These are phyloP conservation scores for Chironomus tepperi DNA, from an alignment of 1,140 invertebrate species.

Conservation along the genomic window DNA sequence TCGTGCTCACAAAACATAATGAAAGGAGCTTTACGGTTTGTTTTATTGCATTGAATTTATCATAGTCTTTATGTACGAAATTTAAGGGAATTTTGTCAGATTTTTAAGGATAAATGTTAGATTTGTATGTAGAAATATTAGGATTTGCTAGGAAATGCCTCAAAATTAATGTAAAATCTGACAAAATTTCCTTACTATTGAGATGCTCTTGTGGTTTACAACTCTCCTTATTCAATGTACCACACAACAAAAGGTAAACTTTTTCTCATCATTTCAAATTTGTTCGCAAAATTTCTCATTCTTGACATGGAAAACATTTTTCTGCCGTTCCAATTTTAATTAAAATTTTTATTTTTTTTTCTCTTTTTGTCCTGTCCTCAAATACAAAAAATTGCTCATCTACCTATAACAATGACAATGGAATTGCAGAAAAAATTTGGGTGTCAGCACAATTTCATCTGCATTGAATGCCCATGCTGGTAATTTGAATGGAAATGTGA, in stretches of 20 bases:
- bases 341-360: conserved; percentile 17
- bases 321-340: background rate
- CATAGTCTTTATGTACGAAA: too few relatives aligned
- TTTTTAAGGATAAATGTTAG: too few relatives aligned
- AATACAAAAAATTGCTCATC: background rate
- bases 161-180: too few relatives aligned
- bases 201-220: too few relatives aligned
- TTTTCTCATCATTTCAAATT: background rate
- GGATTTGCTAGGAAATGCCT: too few relatives aligned
- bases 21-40: background rate
- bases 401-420: conserved; percentile 27
- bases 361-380: conserved; percentile 16
- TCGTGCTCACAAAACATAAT: background rate
- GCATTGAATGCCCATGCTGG: conserved; percentile 35
- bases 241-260: background rate
- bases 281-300: background rate
- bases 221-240: too few relatives aligned
- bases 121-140: too few relatives aligned
- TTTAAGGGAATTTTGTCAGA: too few relatives aligned
- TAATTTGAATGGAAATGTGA: conserved; percentile 17
- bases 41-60: background rate
- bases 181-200: too few relatives aligned
- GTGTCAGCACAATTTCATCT: conserved; percentile 37
- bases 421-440: conserved; percentile 35
- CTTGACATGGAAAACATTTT: background rate